Evolutionary conservation across 2,797 vertebrate species (phyloP).

Genomic region (Epinephelus awoara): DNA sequence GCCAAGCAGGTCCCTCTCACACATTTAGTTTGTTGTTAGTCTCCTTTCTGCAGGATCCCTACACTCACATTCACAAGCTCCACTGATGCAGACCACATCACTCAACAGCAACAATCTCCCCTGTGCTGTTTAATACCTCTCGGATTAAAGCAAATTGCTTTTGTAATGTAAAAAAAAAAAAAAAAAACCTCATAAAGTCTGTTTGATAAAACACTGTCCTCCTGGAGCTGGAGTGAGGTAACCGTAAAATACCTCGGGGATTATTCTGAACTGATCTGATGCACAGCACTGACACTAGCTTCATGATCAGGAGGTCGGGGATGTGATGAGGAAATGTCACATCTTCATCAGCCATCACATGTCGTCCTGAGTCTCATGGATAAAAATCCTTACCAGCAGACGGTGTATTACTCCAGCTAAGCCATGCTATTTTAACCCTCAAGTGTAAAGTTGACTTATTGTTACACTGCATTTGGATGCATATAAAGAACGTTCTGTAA

Average conservation of each 20-base stretch:
- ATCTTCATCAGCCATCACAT: neutral
- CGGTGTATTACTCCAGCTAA: no score
- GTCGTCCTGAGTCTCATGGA: neutral
- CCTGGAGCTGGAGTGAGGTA: constrained; percentile 29
- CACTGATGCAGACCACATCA: constrained; percentile 29
- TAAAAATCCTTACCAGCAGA: neutral
- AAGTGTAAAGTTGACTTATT: neutral
- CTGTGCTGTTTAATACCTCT: constrained; percentile 58
- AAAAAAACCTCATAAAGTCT: constrained; percentile 44
- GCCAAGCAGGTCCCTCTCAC: neutral
- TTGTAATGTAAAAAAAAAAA: constrained; percentile 60
- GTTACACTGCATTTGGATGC: neutral
- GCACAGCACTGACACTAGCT: constrained; percentile 3
- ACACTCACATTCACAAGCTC: constrained; percentile 23
- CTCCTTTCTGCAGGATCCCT: constrained; percentile 17
- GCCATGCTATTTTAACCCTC: neutral
- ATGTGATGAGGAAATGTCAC: constrained; percentile 31
- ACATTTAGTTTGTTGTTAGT: constrained; percentile 18
- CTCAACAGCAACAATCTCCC: constrained; percentile 31
- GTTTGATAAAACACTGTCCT: constrained; percentile 53
- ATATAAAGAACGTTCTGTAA: neutral
- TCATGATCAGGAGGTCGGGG: constrained; percentile 13
- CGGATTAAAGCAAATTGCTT: constrained; percentile 69
- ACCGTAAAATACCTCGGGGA: constrained; percentile 55
- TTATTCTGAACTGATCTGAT: constrained; percentile 61